Percentiles rank a stretch among this genome's conserved stretches.
phyloP scores from a whole-genome alignment of 2,113 vertebrate species.

The Sinocyclocheilus grahami region DNA sequence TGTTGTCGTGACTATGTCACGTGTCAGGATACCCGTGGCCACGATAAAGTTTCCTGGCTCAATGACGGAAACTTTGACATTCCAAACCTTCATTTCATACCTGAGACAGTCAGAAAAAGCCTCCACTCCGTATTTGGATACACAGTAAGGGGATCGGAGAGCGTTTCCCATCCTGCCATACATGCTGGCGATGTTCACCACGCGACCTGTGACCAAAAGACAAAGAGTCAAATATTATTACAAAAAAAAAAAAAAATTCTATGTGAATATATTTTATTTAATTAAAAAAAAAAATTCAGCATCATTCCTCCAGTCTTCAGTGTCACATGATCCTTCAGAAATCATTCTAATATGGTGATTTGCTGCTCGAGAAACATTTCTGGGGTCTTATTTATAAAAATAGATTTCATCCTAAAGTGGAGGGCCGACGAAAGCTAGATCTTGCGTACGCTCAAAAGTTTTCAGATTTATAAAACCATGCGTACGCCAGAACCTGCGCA shows the following conservation, averaged over 20 bases:
- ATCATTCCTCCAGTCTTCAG: not conserved
- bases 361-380: no score
- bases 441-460: no score
- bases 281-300: not conserved
- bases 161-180: slow-evolving; percentile 78
- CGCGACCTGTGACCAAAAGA: slow-evolving; percentile 73
- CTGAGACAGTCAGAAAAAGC: slow-evolving; percentile 87
- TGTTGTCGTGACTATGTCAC: slow-evolving; percentile 65
- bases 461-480: no score
- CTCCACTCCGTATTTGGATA: slow-evolving; percentile 86
- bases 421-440: no score
- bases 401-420: no score
- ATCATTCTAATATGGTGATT: not conserved
- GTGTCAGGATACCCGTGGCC: slow-evolving; percentile 80
- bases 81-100: slow-evolving; percentile 88
- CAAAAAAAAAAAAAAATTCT: not conserved
- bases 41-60: slow-evolving; percentile 85
- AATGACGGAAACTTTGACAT: slow-evolving; percentile 78
- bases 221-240: not conserved
- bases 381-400: no score
- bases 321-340: not conserved
- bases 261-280: not conserved
- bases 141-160: slow-evolving; percentile 80
- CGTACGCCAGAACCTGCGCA: no score
- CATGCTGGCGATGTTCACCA: slow-evolving; percentile 85